These are phyloP conservation scores for Teinopalpus imperialis DNA, from an alignment of 2,888 invertebrate genomes.

Conservation along the genomic window DNA sequence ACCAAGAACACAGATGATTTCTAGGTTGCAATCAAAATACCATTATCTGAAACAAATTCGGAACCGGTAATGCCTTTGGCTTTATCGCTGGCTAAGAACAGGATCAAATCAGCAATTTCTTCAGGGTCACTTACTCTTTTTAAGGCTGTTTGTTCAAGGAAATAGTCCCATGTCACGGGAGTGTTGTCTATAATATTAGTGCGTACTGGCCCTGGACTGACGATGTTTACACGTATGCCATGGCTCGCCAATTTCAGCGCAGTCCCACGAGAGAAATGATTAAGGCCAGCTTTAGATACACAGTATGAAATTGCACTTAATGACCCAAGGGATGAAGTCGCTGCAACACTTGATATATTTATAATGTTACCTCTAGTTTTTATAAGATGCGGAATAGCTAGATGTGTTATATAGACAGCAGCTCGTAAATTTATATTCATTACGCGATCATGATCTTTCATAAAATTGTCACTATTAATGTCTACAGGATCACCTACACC, in stretches of 20 bases:
- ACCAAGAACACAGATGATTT: no score
- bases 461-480: constrained; percentile 35
- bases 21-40: no score
- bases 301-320: constrained; percentile 67
- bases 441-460: constrained; percentile 40
- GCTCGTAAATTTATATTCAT: constrained; percentile 47
- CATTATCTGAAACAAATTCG: constrained; percentile 41
- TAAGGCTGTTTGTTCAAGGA: constrained; percentile 24
- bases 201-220: constrained; percentile 35
- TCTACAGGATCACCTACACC: constrained; percentile 32
- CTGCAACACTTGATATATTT: constrained; percentile 47
- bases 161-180: constrained; percentile 57
- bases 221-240: constrained; percentile 84
- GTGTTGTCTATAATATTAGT: constrained; percentile 81
- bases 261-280: constrained; percentile 32
- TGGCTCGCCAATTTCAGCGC: constrained; percentile 85
- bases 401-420: constrained; percentile 37
- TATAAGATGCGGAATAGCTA: constrained; percentile 42
- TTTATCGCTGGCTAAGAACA: constrained; percentile 41
- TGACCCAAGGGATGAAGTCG: constrained; percentile 45
- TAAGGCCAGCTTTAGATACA: constrained; percentile 42
- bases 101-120: constrained; percentile 39
- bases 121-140: constrained; percentile 31
- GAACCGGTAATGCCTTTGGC: constrained; percentile 41
- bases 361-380: constrained; percentile 47